These are phyloP conservation scores for Cerastis rubricosa DNA, from an alignment of 2,888 invertebrate genomes.

Conservation along the genomic window DNA sequence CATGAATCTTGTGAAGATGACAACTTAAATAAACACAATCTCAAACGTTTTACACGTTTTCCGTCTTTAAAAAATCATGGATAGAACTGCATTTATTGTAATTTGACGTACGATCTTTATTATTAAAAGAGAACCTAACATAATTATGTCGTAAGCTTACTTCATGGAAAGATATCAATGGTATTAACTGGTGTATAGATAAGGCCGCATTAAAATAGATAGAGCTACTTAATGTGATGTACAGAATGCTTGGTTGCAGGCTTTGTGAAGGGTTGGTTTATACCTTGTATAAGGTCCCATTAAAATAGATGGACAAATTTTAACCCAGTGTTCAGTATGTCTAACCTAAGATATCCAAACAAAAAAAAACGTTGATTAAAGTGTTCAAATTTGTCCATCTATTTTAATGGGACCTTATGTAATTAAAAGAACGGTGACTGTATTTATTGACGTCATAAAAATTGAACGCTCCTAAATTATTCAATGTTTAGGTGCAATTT, in stretches of 20 bases:
- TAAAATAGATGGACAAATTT: no score
- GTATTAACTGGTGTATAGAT: no score
- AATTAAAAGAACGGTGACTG: no score
- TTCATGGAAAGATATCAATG: background rate
- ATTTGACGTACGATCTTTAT: background rate
- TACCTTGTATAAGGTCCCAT: no score
- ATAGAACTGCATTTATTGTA: background rate
- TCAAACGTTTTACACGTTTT: background rate
- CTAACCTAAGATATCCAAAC: no score
- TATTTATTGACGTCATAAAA: slow-evolving; percentile 5
- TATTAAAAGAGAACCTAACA: background rate
- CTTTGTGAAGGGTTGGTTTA: no score
- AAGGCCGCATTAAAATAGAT: no score
- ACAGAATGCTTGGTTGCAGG: no score
- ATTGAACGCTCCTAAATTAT: background rate
- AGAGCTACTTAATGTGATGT: no score
- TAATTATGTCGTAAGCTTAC: background rate
- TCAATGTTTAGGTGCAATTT: background rate
- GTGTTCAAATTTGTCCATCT: no score
- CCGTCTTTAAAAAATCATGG: slow-evolving; percentile 16
- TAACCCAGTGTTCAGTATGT: no score
- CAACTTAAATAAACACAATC: slow-evolving; percentile 31
- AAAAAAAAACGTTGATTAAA: no score
- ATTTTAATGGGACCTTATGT: background rate
- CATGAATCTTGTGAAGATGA: slow-evolving; percentile 38